These are phyloP conservation scores for Chelonus formosanus DNA, from an alignment of 2,888 invertebrate genomes.

Conservation along the genomic window DNA sequence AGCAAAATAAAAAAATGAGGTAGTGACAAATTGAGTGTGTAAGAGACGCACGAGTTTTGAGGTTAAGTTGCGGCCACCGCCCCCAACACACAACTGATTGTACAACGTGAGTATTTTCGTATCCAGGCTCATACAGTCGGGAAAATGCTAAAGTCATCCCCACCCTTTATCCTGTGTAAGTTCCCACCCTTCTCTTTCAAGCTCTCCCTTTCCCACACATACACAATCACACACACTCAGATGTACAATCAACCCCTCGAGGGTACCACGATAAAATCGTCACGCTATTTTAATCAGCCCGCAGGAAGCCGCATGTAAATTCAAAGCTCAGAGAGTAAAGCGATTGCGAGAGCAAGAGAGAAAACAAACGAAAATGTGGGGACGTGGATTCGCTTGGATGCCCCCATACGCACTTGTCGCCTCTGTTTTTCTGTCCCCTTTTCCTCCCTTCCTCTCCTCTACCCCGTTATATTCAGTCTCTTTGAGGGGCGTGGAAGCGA, in stretches of 20 bases:
- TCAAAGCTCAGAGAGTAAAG: constrained; percentile 35
- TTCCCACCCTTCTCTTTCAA: constrained; percentile 20
- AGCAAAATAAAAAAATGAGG: neutral
- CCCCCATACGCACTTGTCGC: constrained; percentile 40
- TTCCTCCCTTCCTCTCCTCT: constrained; percentile 4
- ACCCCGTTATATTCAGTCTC: constrained; percentile 1
- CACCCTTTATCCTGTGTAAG: constrained; percentile 7
- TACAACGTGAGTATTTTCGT: constrained; percentile 17
- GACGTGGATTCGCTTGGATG: constrained; percentile 26
- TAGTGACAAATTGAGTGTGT: neutral
- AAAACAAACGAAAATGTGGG: constrained; percentile 18
- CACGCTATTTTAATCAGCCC: constrained; percentile 53
- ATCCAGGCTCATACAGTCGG: constrained; percentile 5
- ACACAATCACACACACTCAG: neutral
- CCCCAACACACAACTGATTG: constrained; percentile 12
- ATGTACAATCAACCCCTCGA: constrained; percentile 32
- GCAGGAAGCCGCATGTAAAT: constrained; percentile 58
- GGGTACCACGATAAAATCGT: constrained; percentile 56
- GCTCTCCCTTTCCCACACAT: constrained; percentile 35
- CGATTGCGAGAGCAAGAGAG: constrained; percentile 23
- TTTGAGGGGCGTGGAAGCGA: constrained; percentile 33
- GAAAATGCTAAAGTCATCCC: constrained; percentile 7
- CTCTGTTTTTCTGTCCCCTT: constrained; percentile 11
- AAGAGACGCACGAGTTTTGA: neutral
- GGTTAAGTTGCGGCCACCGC: constrained; percentile 4